These are phyloP conservation scores for Pyrocephalus nanus DNA, from an alignment of 2,797 vertebrate species.

Conservation along the genomic window DNA sequence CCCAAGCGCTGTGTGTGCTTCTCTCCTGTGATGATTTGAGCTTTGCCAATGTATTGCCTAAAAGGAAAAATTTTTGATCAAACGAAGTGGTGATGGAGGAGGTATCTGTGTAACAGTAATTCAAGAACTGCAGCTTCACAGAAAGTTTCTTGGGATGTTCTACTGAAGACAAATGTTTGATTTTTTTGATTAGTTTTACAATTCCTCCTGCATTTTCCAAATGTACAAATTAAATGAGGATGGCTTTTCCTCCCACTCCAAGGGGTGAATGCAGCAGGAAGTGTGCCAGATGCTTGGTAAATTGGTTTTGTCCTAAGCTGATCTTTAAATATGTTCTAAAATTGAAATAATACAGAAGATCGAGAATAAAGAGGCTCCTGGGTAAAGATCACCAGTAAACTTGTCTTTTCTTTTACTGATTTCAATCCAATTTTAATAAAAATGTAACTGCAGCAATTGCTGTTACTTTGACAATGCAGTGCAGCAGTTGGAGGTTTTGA, in stretches of 20 bases:
- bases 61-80: not conserved
- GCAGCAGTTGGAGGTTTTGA: not conserved
- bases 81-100: not conserved
- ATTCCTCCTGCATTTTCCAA: not conserved
- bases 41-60: not conserved
- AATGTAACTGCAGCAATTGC: not conserved
- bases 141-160: not conserved
- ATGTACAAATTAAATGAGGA: not conserved
- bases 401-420: not conserved
- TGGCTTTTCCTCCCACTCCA: not conserved
- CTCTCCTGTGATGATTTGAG: not conserved
- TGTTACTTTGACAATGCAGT: not conserved
- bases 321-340: not conserved
- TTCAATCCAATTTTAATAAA: not conserved
- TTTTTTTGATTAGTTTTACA: not conserved
- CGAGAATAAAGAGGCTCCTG: not conserved
- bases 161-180: not conserved
- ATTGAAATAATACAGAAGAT: not conserved
- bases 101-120: not conserved
- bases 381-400: not conserved
- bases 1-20: rapidly evolving
- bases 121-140: not conserved
- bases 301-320: not conserved
- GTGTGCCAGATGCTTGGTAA: not conserved
- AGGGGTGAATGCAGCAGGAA: not conserved